Evolutionary conservation across 1,140 invertebrate genomes (phyloP), one percentile per base, ranked within the genome.

Genomic region (Ectropis grisescens): DNA sequence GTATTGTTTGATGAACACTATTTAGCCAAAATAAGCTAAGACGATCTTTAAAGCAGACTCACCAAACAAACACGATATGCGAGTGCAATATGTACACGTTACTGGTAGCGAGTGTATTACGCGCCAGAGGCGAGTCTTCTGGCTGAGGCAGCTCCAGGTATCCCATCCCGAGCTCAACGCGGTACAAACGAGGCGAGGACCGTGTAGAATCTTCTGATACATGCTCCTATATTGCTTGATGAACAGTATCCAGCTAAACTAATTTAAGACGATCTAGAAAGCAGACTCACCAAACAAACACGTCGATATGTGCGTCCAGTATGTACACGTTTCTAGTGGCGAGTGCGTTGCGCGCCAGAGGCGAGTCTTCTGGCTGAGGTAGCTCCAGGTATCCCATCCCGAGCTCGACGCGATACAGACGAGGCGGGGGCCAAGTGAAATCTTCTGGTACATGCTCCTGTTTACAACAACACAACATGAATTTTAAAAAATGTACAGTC

Each of bases 341-440:
- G 10, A 99, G 84, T 47, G 97, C 81, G 1, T 88, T 85, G 48
- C 92, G 87, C 34, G 87, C 91, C 41, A 89, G 89, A 40, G 92
- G 88, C 7, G 92, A 89, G 34, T 93, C 84, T 79, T 95, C 92
- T 5, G 94, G 93, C 86, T 99, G 98, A 6, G 98, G 98, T 41
- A 99, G 83, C 82, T 99, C 98, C 47, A 99, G 82, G 75, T 98
- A 99, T 1, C 98, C 98, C 95, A 98, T 99, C 28, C 98, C 98
- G 4, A 99, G 86, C 59, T 90, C 88, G 26, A 99, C 96, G 84
- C 96, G 91, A 82, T 99, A 99, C 19, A 99, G 82, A 19, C 93
- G 87, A 4, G 97, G 93, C 29, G 87, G 64, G 6, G 89, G 69
- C 41, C 94, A 92, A 14, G 82, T 67, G 76, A 93, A 97, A 55